Conservation (phyloP, 2,888 invertebrate species). For the Nemotelus nigrinus region DNA sequence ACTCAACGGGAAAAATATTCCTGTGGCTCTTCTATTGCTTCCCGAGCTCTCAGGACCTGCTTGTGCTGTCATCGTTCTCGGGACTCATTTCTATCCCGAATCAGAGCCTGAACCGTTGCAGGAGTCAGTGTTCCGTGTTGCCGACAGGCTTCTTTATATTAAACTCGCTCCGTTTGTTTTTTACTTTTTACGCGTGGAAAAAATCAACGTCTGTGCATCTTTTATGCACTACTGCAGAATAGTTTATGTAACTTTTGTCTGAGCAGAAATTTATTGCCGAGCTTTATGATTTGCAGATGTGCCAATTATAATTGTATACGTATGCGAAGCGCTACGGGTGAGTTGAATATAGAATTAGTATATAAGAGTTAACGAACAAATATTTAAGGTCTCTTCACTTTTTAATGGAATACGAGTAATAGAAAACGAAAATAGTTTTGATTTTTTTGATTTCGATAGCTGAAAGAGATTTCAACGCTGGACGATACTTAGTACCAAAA, state of each 20-base stretch:
- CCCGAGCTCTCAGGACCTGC: not conserved
- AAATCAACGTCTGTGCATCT: conserved; percentile 29
- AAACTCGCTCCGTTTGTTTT: not conserved
- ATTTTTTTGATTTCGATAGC: too few relatives aligned
- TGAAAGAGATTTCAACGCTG: too few relatives aligned
- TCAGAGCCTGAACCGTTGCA: not conserved
- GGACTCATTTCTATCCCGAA: not conserved
- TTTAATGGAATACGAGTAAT: too few relatives aligned
- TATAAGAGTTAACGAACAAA: conserved; percentile 7
- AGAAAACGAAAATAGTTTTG: too few relatives aligned
- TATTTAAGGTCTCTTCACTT: not conserved
- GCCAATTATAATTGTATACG: conserved; percentile 17
- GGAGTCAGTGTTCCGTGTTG: not conserved
- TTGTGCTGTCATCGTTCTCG: not conserved
- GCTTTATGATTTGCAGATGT: conserved; percentile 20
- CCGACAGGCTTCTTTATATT: conserved; percentile 7
- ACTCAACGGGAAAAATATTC: conserved; percentile 25
- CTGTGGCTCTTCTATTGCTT: conserved; percentile 19
- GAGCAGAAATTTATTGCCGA: conserved; percentile 27
- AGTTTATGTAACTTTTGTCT: conserved; percentile 43
- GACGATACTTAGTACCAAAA: too few relatives aligned
- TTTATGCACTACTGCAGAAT: conserved; percentile 38
- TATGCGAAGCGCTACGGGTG: not conserved
- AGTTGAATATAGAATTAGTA: not conserved
- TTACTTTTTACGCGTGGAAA: conserved; percentile 29